Base-by-base conservation (phyloP, 2,888 invertebrate genomes). In the Melanophora roralis region DNA sequence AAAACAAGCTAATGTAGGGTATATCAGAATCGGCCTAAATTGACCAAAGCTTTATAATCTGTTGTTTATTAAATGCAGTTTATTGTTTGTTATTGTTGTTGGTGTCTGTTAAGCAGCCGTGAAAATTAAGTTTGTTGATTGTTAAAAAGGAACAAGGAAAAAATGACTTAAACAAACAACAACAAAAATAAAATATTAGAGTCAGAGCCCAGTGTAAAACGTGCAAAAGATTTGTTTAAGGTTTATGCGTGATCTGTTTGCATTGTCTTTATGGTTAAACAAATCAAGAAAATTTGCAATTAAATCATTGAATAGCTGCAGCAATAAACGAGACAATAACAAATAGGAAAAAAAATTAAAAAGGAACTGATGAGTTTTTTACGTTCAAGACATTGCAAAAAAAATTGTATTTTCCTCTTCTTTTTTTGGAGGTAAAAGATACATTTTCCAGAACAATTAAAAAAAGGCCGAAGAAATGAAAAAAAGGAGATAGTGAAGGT, bases 251-350 rank as follows among this genome's bases (percentile, higher is more conserved):
- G 76, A 80, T 80, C 76, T 80, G 80, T 80, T 80, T 76, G 68
- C 45, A 68, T 72, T 80, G 76, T 72, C 68, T 80, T 76, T 80
- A 69, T 80, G 67, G 55, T 47, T 68, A 72, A 80, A 80, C 80
- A 80, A 80, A 80, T 80, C 80, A 80, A 80, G 72, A 80, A 80
- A 80, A 80, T 80, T 80, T 76, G 80, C 80, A 76, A 80, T 80
- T 80, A 80, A 80, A 80, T 80, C 80, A 80, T 64, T 73, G 76
- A 76, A 27, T 76, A 55, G 69, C 69, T 51, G 43, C 67, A 49
- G 43, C 11, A 59, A 67, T 11, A 51, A 62, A 67, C 14, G 9
- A 9, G 27, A 27, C 27, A n/a, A n/a, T 34, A n/a, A n/a, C n/a
- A n/a, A n/a, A n/a, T n/a, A n/a, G 27, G 27, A 5, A 67, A 40